phyloP scores from a whole-genome alignment of 1,140 invertebrate genomes.

The Drosophila bipectinata region DNA sequence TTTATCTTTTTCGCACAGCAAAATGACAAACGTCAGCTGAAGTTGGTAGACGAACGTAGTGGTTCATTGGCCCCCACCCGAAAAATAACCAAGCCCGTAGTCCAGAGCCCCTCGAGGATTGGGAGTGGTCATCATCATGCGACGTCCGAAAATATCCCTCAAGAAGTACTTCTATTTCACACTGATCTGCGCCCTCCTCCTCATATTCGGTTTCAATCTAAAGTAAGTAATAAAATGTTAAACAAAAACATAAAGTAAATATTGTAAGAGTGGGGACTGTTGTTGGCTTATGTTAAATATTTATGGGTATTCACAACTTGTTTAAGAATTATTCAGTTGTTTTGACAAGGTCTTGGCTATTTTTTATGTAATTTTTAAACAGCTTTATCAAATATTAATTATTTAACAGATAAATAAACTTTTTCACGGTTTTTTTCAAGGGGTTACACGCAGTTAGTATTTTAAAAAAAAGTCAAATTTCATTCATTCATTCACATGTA shows the following conservation, averaged over 20 bases:
- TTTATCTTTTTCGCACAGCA: conserved; percentile 27
- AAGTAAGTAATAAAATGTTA: conserved; percentile 60
- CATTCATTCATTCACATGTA: no score
- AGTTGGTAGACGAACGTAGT: conserved; percentile 26
- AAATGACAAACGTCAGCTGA: conserved; percentile 47
- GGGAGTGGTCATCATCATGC: conserved; percentile 57
- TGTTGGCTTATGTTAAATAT: neutral
- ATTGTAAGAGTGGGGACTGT: neutral
- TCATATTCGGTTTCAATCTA: conserved; percentile 83
- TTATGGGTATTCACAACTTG: neutral
- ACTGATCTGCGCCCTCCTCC: conserved; percentile 73
- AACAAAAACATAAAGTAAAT: neutral
- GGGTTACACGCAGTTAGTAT: no score
- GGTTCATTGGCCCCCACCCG: conserved; percentile 16
- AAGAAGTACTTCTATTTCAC: conserved; percentile 83
- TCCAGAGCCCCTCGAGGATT: conserved; percentile 13
- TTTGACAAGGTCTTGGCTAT: neutral
- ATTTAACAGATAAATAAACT: no score
- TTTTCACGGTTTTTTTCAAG: no score
- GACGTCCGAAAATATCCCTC: conserved; percentile 81
- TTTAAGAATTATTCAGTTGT: neutral
- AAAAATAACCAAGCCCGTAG: conserved; percentile 10
- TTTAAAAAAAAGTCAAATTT: no score
- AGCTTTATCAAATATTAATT: neutral
- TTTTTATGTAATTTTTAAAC: neutral